A percentile compares a stretch with the other conserved stretches of the same genome.
These are phyloP conservation scores for Salarias fasciatus DNA, from an alignment of 2,797 vertebrate species.

Conservation along the genomic window DNA sequence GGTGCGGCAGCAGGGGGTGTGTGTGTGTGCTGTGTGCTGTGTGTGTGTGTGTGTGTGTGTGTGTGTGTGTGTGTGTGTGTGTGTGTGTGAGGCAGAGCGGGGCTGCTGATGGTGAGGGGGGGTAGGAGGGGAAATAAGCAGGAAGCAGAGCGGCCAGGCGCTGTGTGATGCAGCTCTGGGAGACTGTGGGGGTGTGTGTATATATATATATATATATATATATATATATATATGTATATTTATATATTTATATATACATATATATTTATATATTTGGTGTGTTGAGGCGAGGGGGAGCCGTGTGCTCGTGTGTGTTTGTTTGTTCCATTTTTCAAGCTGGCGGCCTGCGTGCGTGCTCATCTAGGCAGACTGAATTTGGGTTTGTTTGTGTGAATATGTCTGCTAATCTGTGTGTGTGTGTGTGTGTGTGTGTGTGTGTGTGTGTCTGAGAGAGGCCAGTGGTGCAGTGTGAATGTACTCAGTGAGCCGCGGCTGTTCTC, in stretches of 20 bases:
- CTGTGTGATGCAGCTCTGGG: constrained; percentile 74
- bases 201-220: constrained; percentile 52
- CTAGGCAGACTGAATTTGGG: constrained; percentile 63
- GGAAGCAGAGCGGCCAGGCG: constrained; percentile 76
- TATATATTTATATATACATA: constrained; percentile 46
- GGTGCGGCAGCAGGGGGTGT: constrained; percentile 68
- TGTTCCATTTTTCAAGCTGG: constrained; percentile 68
- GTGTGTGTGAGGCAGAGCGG: constrained; percentile 50
- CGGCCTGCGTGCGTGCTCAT: constrained; percentile 59
- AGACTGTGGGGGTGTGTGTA: constrained; percentile 64
- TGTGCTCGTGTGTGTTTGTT: constrained; percentile 56
- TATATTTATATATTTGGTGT: constrained; percentile 43
- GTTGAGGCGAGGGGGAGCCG: constrained; percentile 24
- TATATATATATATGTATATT: constrained; percentile 45
- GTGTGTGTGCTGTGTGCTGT: constrained; percentile 27
- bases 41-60: constrained; percentile 28
- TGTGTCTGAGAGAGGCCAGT: constrained; percentile 75
- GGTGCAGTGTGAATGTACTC: constrained; percentile 76
- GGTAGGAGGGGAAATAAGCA: constrained; percentile 65
- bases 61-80: constrained; percentile 29
- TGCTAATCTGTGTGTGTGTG: constrained; percentile 60
- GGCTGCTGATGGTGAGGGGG: constrained; percentile 53
- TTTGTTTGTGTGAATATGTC: constrained; percentile 73
- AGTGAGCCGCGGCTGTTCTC: constrained; percentile 70
- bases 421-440: constrained; percentile 37